These are phyloP conservation scores for Anthoscopus minutus DNA, from an alignment of 2,113 vertebrate genomes.

Conservation along the genomic window DNA sequence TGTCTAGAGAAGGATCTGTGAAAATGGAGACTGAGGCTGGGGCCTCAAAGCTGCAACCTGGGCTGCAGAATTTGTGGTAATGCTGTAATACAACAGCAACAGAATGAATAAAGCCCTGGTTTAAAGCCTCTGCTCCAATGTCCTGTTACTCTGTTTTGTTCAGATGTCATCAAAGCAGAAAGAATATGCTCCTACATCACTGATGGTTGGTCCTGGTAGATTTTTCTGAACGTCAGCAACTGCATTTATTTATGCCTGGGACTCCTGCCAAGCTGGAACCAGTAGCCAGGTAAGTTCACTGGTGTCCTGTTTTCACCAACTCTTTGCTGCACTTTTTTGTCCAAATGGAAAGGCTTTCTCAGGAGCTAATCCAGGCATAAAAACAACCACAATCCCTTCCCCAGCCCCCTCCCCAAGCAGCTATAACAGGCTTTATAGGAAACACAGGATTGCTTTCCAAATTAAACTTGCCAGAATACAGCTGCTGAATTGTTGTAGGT, in stretches of 20 bases:
- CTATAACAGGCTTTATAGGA: constrained; percentile 78
- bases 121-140: background rate
- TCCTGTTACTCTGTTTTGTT: background rate
- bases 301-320: constrained; percentile 74
- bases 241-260: constrained; percentile 71
- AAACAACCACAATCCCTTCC: background rate
- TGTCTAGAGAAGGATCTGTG: constrained; percentile 42
- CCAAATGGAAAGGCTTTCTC: constrained; percentile 77
- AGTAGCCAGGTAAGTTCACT: constrained; percentile 70
- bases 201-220: constrained; percentile 63
- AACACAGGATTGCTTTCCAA: constrained; percentile 73
- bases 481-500: constrained; percentile 31
- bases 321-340: constrained; percentile 73
- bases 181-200: background rate
- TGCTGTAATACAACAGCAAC: constrained; percentile 11
- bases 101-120: background rate
- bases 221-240: constrained; percentile 74
- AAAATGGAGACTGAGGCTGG: background rate
- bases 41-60: background rate
- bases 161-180: background rate
- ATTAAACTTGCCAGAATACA: constrained; percentile 72
- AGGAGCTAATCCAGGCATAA: background rate
- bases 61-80: background rate
- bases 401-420: constrained; percentile 42
- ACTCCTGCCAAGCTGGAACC: constrained; percentile 79